Conservation (phyloP, 2,797 vertebrate species). For the Neosilurus mollespiculum region DNA sequence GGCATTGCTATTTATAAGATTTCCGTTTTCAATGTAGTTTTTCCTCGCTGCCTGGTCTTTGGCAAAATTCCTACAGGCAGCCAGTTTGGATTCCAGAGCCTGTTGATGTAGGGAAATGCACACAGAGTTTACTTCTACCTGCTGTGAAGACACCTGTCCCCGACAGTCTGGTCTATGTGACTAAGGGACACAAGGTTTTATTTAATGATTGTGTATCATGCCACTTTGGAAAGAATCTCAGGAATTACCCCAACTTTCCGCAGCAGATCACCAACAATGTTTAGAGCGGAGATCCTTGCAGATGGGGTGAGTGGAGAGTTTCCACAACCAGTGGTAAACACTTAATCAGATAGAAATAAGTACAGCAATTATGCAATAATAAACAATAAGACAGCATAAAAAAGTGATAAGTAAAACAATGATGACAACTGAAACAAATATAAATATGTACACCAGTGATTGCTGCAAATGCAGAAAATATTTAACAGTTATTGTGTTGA, state of each 20-base stretch:
- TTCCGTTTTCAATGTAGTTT: conserved; percentile 82
- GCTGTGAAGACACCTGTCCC: conserved; percentile 45
- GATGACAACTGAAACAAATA: too few species aligned
- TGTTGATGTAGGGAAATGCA: conserved; percentile 57
- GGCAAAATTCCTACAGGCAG: conserved; percentile 94
- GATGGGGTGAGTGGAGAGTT: conserved; percentile 91
- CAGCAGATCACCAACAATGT: conserved; percentile 95
- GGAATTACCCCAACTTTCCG: conserved; percentile 91
- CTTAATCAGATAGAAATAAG: conserved; percentile 62
- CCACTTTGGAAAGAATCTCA: conserved; percentile 3
- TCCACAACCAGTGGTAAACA: conserved; percentile 88
- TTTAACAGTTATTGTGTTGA: neutral
- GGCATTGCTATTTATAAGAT: conserved; percentile 78
- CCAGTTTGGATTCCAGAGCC: conserved; percentile 97
- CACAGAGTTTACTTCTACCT: conserved; percentile 23
- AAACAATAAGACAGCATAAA: too few species aligned
- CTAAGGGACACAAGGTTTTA: conserved; percentile 3
- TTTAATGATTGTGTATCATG: conserved; percentile 4
- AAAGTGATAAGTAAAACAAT: too few species aligned
- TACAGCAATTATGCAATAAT: too few species aligned
- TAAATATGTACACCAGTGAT: neutral
- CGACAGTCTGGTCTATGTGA: neutral
- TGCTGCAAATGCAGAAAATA: neutral
- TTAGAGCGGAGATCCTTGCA: conserved; percentile 94
- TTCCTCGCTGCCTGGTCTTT: conserved; percentile 95